phyloP scores from a whole-genome alignment of 2,888 invertebrate species.

The Agonopterix arenella region DNA sequence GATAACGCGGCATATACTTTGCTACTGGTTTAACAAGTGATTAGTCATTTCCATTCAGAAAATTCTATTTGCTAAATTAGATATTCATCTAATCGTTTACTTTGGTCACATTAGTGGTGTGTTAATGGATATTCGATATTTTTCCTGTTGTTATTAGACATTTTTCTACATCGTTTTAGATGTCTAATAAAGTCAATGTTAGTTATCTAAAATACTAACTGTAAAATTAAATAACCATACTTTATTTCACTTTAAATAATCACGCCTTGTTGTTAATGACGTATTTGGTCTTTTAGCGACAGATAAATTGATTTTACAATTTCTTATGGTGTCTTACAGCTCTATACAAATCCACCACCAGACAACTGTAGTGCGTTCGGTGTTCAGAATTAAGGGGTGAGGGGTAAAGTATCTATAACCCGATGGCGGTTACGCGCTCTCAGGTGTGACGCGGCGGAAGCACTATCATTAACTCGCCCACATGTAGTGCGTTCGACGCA shows the following conservation, averaged over 20 bases:
- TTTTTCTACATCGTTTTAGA: too few relatives aligned
- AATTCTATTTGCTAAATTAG: slow-evolving; percentile 5
- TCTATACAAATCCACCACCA: slow-evolving; percentile 22
- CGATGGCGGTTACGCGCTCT: slow-evolving; percentile 73
- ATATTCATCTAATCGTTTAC: slow-evolving; percentile 1
- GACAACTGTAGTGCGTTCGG: slow-evolving; percentile 30
- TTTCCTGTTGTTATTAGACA: too few relatives aligned
- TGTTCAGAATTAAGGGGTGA: slow-evolving; percentile 42
- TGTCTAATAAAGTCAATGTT: too few relatives aligned
- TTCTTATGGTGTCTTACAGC: slow-evolving; percentile 17
- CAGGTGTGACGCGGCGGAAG: slow-evolving; percentile 77
- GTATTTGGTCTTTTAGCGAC: too few relatives aligned
- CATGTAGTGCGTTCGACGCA: slow-evolving; percentile 13
- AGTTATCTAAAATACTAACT: too few relatives aligned
- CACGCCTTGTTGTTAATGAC: too few relatives aligned
- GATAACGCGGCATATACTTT: slow-evolving; percentile 23
- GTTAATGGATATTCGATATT: too few relatives aligned
- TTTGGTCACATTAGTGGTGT: not conserved
- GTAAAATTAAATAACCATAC: too few relatives aligned
- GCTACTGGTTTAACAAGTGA: slow-evolving; percentile 28
- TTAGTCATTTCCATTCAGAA: slow-evolving; percentile 18
- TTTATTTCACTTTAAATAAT: too few relatives aligned
- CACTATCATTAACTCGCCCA: slow-evolving; percentile 75
- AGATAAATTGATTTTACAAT: too few relatives aligned
- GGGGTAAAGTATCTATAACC: slow-evolving; percentile 58